Base-by-base conservation (phyloP, 2,797 vertebrate species). In the Girardinus metallicus region DNA sequence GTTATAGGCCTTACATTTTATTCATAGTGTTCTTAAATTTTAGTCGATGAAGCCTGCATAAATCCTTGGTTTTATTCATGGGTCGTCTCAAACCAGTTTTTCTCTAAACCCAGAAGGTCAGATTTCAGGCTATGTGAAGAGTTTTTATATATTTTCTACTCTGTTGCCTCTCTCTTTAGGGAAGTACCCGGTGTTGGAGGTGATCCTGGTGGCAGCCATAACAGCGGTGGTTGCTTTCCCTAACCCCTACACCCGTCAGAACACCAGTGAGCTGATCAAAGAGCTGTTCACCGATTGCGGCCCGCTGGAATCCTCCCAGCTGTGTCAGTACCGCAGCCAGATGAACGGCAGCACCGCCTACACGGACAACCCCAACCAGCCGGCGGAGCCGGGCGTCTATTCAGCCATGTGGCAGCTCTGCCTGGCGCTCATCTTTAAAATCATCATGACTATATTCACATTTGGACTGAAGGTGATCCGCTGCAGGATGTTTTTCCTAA, bases 381-480 rank as follows among this genome's bases (percentile, higher is more conserved):
- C 98, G 26, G 95, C 97, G 1, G 97, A 97, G 83, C 95, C 96
- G 4, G 98, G 98, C 21, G 98, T 99, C 68, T 99, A 99, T 90
- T 96, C 97, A 1, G 98, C 98, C 87, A 99, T 99, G 94, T 99
- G 99, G 98, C 98, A 99, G 93, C 95, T 99, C 49, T 98, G 98
- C 91, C 95, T 99, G 93, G 99, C 99, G 0, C 98, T 99, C 83
- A 95, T 99, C 92, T 99, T 99, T 89, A 99, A 99, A 92, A 99
- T 99, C 93, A 97, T 99, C 92, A 99, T 99, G 98, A 99, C 99
- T 55, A 99, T 99, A 66, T 99, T 99, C 94, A 99, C 99, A 66
- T 99, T 99, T 44, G 99, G 99, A 75, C 97, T 99, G 74, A 99
- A 99, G 98, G 99, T 99, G 93, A 94, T 1, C 21, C 36, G 1